Evolutionary conservation across 2,888 invertebrate species (phyloP).

Genomic region (Mechanitis messenoides): DNA sequence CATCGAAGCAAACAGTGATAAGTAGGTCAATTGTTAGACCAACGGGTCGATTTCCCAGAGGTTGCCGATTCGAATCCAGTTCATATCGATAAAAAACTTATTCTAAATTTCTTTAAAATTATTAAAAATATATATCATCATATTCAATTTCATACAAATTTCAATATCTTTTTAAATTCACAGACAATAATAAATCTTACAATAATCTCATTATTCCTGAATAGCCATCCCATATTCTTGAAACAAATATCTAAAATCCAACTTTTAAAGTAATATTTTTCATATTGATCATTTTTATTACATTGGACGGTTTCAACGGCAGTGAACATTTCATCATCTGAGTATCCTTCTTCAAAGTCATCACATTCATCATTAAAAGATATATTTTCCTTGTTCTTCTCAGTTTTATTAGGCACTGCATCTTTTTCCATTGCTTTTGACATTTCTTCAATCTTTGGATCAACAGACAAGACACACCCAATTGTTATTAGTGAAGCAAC

Average conservation of each 20-base stretch:
- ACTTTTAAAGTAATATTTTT: conserved; percentile 56
- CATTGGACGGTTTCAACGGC: conserved; percentile 32
- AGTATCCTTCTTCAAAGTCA: conserved; percentile 68
- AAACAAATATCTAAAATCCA: conserved; percentile 82
- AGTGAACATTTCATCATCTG: conserved; percentile 63
- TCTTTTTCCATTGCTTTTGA: conserved; percentile 74
- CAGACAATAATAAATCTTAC: conserved; percentile 38
- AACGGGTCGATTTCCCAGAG: too few species aligned
- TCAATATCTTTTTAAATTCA: too few species aligned
- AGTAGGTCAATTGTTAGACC: too few species aligned
- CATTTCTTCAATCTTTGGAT: conserved; percentile 80
- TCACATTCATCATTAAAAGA: conserved; percentile 51
- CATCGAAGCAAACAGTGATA: too few species aligned
- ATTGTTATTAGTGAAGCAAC: conserved; percentile 84
- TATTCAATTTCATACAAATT: too few species aligned
- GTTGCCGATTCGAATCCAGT: too few species aligned
- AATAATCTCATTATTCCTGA: conserved; percentile 47
- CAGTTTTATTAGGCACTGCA: conserved; percentile 38
- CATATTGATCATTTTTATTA: conserved; percentile 30
- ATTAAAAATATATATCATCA: too few species aligned
- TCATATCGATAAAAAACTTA: too few species aligned
- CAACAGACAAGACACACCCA: conserved; percentile 81
- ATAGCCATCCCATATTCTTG: conserved; percentile 68
- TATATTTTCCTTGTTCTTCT: conserved; percentile 37
- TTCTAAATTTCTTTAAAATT: too few species aligned